Base-by-base conservation (phyloP, 2,888 invertebrate genomes). In the Epicampocera succincta region DNA sequence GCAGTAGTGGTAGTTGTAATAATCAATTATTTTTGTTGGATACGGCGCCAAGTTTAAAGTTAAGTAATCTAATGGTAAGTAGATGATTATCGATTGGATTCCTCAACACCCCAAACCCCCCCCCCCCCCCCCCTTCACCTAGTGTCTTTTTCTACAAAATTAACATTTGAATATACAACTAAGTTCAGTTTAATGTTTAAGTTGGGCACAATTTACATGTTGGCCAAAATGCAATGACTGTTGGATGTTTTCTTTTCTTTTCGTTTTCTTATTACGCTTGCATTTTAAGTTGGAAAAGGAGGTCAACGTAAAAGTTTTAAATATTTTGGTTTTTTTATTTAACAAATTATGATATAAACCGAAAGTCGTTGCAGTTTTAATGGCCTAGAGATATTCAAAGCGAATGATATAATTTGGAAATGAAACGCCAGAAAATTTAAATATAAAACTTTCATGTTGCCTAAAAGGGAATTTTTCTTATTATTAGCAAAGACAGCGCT, bases 21-120 rank as follows among this genome's bases (percentile, higher is more conserved):
- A 79, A 75, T 77, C 82, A 89, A 86, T 88, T 87, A 85, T 85
- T 84, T 73, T 80, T 90, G 85, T 87, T 89, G 84, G 88, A 89
- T 86, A 89, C 90, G 81, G 88, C 89, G 85, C 90, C 90, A 74
- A 91, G 90, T 84, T 86, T 90, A 79, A 91, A 91, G 89, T 89
- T 91, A 86, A 91, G 90, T 86, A 90, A 91, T 87, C 89, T 91
- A 85, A 91, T 91, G 90, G 90, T 91, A 88, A 90, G 90, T 88
- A 82, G 68, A 48, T 60, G 69, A 78, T 78, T 78, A 78, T 71
- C 63, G 48, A 44, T 72, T 60, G 50, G 38, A 42, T 73, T 61
- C n/a, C 65, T 0, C n/a, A n/a, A n/a, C n/a, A n/a, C n/a, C n/a
- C n/a, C n/a, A n/a, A n/a, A n/a, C n/a, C n/a, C n/a, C n/a, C n/a